phyloP scores from a whole-genome alignment of 37 sponge, comb jelly and placozoan species.

The Theonella swinhoei region DNA sequence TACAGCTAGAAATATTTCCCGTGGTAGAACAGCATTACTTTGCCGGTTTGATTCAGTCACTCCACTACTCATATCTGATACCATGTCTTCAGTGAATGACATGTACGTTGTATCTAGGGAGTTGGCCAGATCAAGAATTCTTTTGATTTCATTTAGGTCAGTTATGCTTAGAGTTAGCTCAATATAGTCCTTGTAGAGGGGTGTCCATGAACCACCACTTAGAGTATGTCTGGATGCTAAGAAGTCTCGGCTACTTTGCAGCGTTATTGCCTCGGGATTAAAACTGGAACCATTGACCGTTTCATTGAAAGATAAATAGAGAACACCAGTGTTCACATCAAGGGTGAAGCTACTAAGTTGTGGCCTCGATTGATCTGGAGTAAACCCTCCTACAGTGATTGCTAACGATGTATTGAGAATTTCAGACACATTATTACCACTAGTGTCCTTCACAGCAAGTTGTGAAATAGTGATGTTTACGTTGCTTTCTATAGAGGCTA shows the following conservation, averaged over 20 bases:
- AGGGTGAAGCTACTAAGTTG: slow-evolving; percentile 45
- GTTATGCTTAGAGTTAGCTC: slow-evolving; percentile 38
- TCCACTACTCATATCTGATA: slow-evolving; percentile 73
- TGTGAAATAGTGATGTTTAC: slow-evolving; percentile 42
- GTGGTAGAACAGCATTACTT: slow-evolving; percentile 47
- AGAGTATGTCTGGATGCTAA: slow-evolving; percentile 11
- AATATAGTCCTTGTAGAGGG: slow-evolving; percentile 21
- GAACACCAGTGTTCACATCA: slow-evolving; percentile 66
- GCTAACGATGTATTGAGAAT: slow-evolving; percentile 4
- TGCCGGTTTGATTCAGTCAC: neutral
- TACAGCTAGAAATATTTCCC: slow-evolving; percentile 25
- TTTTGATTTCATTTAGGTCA: slow-evolving; percentile 86
- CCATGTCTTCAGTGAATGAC: slow-evolving; percentile 17
- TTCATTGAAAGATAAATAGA: slow-evolving; percentile 68
- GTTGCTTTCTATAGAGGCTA: slow-evolving; percentile 41
- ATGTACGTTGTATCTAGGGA: slow-evolving; percentile 40
- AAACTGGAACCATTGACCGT: slow-evolving; percentile 81
- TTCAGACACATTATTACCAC: slow-evolving; percentile 14
- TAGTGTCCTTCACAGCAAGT: slow-evolving; percentile 56
- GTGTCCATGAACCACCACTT: slow-evolving; percentile 69
- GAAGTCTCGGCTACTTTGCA: slow-evolving; percentile 4
- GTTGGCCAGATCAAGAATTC: slow-evolving; percentile 73
- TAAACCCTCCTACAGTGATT: slow-evolving; percentile 11
- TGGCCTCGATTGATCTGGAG: slow-evolving; percentile 61
- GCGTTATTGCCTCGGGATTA: slow-evolving; percentile 48